phyloP scores from a whole-genome alignment of 2,797 vertebrate species.

The Heteromormyrus szaboi region DNA sequence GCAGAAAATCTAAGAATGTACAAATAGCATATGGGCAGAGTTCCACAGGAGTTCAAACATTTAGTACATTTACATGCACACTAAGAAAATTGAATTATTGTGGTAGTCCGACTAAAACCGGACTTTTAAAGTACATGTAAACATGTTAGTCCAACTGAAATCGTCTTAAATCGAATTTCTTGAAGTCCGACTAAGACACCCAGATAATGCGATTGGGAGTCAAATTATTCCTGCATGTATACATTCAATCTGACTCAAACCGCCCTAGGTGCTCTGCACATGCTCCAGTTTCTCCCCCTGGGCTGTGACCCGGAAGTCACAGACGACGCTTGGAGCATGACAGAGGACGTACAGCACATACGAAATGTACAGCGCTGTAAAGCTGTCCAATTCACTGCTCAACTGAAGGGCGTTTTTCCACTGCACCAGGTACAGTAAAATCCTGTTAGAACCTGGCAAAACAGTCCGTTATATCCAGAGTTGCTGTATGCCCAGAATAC shows the following conservation, averaged over 20 bases:
- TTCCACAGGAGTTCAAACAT: neutral
- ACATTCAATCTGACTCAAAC: neutral
- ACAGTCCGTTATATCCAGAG: no score
- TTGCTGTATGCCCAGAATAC: no score
- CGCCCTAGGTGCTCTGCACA: no score
- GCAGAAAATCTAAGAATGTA: neutral
- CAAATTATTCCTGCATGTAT: neutral
- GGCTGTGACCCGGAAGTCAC: neutral
- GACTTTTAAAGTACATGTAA: neutral
- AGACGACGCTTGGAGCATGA: neutral
- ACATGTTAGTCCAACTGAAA: neutral
- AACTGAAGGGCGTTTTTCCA: neutral
- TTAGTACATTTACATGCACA: neutral
- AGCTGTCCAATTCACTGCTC: neutral
- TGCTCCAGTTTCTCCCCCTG: neutral
- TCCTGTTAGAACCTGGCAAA: no score
- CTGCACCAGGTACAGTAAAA: no score
- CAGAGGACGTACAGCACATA: neutral
- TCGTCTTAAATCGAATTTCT: no score
- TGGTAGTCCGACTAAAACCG: neutral
- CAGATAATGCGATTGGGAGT: neutral
- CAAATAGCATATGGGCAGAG: neutral
- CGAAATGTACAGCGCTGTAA: neutral
- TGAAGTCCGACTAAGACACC: neutral
- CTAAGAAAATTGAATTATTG: neutral